Percentiles rank a stretch among this genome's conserved stretches.
phyloP scores from a whole-genome alignment of 2,113 vertebrate species.

The Oncorhynchus gorbuscha region DNA sequence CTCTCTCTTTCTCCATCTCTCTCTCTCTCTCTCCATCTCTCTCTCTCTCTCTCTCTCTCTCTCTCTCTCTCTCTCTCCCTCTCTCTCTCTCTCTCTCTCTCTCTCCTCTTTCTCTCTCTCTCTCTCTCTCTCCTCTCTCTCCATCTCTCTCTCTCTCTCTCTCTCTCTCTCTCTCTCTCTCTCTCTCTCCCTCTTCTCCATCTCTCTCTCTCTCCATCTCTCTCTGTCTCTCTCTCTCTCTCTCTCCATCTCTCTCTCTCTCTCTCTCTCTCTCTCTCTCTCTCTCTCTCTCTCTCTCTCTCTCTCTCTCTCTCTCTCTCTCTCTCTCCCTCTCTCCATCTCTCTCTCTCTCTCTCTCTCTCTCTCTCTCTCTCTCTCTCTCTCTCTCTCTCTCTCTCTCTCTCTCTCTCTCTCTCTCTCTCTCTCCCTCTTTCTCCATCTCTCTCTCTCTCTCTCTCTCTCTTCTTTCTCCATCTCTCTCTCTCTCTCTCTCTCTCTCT shows the following conservation, averaged over 20 bases:
- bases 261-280: neutral
- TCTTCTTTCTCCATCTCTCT: no score
- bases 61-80: neutral
- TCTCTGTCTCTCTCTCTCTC: neutral
- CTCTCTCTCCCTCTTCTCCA: no score
- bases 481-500: no score
- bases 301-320: neutral
- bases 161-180: neutral
- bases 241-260: neutral
- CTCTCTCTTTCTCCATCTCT: conserved; percentile 1
- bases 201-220: no score
- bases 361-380: no score
- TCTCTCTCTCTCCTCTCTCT: neutral
- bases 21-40: no score
- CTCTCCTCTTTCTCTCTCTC: neutral
- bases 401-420: no score
- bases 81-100: neutral
- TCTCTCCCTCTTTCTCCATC: neutral
- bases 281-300: neutral
- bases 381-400: no score
- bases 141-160: neutral
- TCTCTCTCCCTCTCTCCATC: neutral
- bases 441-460: no score
- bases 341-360: no score
- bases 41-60: no score